Evolutionary conservation across 2,113 vertebrate species (phyloP).

Genomic region (Girardinichthys multiradiatus): DNA sequence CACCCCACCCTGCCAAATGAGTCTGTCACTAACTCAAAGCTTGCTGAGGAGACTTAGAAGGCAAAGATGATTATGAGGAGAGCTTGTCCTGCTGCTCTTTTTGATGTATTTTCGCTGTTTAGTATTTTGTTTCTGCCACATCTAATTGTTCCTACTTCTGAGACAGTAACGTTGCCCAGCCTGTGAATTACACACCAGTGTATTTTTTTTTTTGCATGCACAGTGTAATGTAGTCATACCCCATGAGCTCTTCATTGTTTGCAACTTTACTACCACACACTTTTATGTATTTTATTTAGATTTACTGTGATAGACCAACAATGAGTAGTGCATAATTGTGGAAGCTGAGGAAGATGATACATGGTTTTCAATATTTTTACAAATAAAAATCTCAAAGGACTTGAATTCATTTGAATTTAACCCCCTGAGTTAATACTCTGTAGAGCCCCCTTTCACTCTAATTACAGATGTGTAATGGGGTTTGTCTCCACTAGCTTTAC

Average conservation of each 20-base stretch:
- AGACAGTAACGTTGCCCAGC: neutral
- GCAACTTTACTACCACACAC: neutral
- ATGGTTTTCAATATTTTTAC: too few species aligned
- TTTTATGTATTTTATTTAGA: neutral
- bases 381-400: too few species aligned
- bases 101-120: constrained; percentile 4
- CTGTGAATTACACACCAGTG: neutral
- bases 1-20: constrained; percentile 61
- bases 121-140: neutral
- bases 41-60: constrained; percentile 36
- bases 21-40: constrained; percentile 81
- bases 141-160: constrained; percentile 2
- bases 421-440: too few species aligned
- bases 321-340: too few species aligned
- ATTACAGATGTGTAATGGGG: too few species aligned
- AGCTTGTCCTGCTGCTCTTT: constrained; percentile 28
- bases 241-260: neutral
- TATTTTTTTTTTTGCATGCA: too few species aligned
- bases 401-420: too few species aligned
- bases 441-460: too few species aligned
- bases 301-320: too few species aligned
- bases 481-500: too few species aligned
- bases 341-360: too few species aligned
- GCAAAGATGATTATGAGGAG: constrained; percentile 46
- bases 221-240: neutral